Percentiles rank a stretch among this genome's conserved stretches.
These are phyloP conservation scores for Excalfactoria chinensis DNA, from an alignment of 2,113 vertebrate species.

Conservation along the genomic window DNA sequence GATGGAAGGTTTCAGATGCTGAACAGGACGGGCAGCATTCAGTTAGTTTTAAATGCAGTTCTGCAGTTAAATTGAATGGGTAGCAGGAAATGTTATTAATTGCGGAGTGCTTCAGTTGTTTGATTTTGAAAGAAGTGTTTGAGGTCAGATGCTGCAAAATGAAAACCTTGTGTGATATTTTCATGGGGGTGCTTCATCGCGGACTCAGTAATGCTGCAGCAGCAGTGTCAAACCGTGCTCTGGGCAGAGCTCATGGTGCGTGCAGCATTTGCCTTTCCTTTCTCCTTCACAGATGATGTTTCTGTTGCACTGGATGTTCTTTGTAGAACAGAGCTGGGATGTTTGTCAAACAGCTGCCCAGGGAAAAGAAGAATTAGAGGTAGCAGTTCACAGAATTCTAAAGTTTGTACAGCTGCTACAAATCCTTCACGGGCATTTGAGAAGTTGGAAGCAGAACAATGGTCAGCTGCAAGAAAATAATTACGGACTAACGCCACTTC, in stretches of 20 bases:
- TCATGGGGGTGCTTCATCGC: neutral
- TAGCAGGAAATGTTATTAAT: neutral
- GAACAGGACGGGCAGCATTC: neutral
- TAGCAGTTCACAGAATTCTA: neutral
- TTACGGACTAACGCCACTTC: rapidly evolving
- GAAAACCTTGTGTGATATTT: neutral
- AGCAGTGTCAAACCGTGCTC: neutral
- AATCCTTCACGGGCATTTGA: rapidly evolving
- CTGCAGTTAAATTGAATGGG: neutral
- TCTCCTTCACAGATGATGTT: neutral
- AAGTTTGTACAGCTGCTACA: neutral
- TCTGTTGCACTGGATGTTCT: neutral
- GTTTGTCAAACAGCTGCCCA: neutral
- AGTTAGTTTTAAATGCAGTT: neutral
- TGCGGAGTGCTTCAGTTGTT: neutral
- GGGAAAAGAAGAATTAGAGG: neutral
- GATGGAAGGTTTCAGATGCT: neutral
- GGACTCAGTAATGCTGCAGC: neutral
- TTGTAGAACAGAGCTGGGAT: neutral
- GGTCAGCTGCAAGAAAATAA: neutral
- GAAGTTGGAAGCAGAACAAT: neutral
- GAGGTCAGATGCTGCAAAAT: neutral
- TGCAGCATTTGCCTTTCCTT: neutral
- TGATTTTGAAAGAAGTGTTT: neutral
- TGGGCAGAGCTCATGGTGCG: rapidly evolving